Base-by-base conservation (phyloP, 2,888 invertebrate species). In the Timandra comae region DNA sequence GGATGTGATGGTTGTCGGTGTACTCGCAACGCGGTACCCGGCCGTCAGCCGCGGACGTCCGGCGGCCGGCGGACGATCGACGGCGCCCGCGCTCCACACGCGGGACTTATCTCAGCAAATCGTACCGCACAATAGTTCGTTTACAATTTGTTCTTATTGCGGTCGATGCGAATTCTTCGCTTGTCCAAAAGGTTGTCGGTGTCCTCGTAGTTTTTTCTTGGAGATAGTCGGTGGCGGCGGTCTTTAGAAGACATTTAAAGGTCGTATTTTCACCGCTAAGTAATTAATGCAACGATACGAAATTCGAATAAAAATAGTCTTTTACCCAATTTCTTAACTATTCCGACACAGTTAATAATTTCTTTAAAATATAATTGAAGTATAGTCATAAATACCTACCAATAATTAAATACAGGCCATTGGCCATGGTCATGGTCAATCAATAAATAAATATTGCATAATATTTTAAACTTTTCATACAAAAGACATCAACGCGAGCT, bases 131-230 rank as follows among this genome's bases (percentile, higher is more conserved):
- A 81, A 84, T 81, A 78, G 78, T 79, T 79, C 70, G 72, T 73
- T 72, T 69, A 81, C 76, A 82, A 84, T 84, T 82, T 85, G 84
- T 76, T 85, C 81, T 82, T 85, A 72, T 84, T 85, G 81, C 74
- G 72, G 73, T 78, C 73, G 73, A 69, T 57, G 76, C 72, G 69
- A 80, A 80, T 81, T 81, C 82, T 80, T 77, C 61, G 74, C 76
- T 79, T 73, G 75, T 79, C 72, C 69, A 63, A 69, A 73, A 75
- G 73, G 70, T 58, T 67, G 66, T 61, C 54, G 55, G 53, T 39
- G 66, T 67, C 64, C 69, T 73, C 54, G 70, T 75, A 71, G 68
- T 79, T 79, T 80, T 80, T 81, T 79, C 69, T 67, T 56, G 35
- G 52, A 56, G 61, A 63, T 52, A 50, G n/a, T n/a, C n/a, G n/a